Percentiles rank a stretch among this genome's conserved stretches.
Conservation (phyloP, 92 coral and sea anemone genomes). For the Epizoanthus rinbou region DNA sequence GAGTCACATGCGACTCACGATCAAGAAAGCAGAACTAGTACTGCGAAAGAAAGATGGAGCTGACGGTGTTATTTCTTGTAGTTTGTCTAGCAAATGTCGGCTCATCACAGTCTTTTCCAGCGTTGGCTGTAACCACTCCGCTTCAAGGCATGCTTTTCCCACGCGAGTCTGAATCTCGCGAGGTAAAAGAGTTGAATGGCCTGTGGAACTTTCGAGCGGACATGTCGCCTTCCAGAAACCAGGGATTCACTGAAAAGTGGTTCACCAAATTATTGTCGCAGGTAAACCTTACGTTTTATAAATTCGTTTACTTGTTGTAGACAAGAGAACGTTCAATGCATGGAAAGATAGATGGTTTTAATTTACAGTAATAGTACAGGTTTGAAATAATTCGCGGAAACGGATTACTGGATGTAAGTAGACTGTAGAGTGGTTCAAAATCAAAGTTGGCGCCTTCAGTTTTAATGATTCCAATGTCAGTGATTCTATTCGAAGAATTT, state of each 20-base stretch:
- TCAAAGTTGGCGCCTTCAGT: no score
- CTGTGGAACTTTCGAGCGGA: slow-evolving; percentile 95
- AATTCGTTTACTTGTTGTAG: background rate
- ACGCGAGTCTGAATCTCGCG: slow-evolving; percentile 91
- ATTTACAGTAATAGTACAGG: background rate
- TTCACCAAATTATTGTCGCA: slow-evolving; percentile 63
- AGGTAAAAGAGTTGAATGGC: slow-evolving; percentile 89
- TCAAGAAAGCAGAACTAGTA: background rate
- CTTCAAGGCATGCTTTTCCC: slow-evolving; percentile 85
- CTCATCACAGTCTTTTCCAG: slow-evolving; percentile 26
- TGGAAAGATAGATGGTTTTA: background rate
- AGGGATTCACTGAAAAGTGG: slow-evolving; percentile 83
- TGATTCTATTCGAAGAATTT: background rate
- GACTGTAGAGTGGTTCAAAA: no score
- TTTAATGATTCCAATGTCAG: no score
- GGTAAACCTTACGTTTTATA: slow-evolving; percentile 52
- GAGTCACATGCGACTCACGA: slow-evolving; percentile 23
- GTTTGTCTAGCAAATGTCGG: background rate
- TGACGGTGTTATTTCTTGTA: background rate
- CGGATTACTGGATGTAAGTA: no score
- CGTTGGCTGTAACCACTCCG: background rate
- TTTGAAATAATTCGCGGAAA: background rate
- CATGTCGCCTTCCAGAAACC: slow-evolving; percentile 66
- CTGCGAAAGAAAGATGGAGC: slow-evolving; percentile 3
- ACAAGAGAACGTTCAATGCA: background rate